Percentiles rank a stretch among this genome's conserved stretches.
Evolutionary conservation across 1,140 invertebrate genomes (phyloP).

Genomic region (Procambarus virginalis): DNA sequence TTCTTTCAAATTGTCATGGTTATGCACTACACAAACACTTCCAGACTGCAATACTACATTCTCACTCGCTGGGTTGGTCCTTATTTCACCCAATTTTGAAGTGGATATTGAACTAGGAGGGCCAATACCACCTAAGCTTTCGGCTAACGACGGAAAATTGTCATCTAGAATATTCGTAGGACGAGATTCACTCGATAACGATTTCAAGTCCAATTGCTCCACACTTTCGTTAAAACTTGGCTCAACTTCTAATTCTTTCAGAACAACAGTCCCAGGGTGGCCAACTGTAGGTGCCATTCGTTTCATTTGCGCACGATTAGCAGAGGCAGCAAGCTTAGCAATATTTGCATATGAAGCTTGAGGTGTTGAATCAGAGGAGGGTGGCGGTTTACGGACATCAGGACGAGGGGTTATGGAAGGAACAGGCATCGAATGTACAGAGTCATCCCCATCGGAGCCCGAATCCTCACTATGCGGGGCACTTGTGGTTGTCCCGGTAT

Average conservation of each 20-base stretch:
- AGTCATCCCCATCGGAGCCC: slow-evolving; percentile 69
- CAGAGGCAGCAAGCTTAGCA: slow-evolving; percentile 67
- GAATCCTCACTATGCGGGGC: slow-evolving; percentile 69
- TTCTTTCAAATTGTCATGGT: slow-evolving; percentile 29
- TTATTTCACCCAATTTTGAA: slow-evolving; percentile 31
- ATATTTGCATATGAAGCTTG: slow-evolving; percentile 70
- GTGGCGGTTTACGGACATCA: slow-evolving; percentile 68
- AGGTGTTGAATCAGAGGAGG: slow-evolving; percentile 67
- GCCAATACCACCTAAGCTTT: slow-evolving; percentile 47
- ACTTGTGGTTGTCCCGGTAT: slow-evolving; percentile 63
- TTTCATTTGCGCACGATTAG: slow-evolving; percentile 67
- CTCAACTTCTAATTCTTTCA: slow-evolving; percentile 42
- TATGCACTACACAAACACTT: slow-evolving; percentile 7
- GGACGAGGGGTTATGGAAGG: slow-evolving; percentile 68
- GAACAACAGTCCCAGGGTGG: slow-evolving; percentile 11
- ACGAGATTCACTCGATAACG: slow-evolving; percentile 31
- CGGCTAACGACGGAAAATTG: slow-evolving; percentile 56
- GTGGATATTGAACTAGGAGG: slow-evolving; percentile 38
- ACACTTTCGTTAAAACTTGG: slow-evolving; percentile 14
- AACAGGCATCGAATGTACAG: slow-evolving; percentile 69
- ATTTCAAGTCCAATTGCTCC: slow-evolving; percentile 19
- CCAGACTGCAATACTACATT: slow-evolving; percentile 20
- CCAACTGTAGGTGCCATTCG: slow-evolving; percentile 19
- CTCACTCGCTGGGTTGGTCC: slow-evolving; percentile 31
- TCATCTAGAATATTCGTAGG: slow-evolving; percentile 59